Evolutionary conservation across 2,113 vertebrate species (phyloP), one percentile per base, ranked within the genome.

Genomic region (Oncorhynchus gorbuscha): DNA sequence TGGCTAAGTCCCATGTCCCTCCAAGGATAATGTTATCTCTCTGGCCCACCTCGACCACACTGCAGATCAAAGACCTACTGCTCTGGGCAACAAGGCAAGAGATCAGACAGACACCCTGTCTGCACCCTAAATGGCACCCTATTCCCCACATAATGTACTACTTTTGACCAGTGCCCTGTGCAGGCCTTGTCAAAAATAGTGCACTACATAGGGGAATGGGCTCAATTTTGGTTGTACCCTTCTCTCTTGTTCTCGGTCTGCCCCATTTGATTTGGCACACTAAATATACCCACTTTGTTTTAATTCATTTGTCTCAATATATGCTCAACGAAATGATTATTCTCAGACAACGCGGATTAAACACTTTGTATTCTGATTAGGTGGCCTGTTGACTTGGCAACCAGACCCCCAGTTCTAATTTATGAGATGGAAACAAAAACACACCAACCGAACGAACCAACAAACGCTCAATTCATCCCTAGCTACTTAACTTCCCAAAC

Each of bases 21-120:
- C 75, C 35, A 24, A 30, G 59, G 75, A 59, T 66, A 30, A 13
- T 11, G 48, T 84, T 74, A 81, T 79, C 76, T 67, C 35, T 24
- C 51, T 16, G 14, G 75, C 71, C 74, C 75, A 81, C 61, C 75
- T 55, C 75, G 78, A 76, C 69, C 59, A 51, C 26, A 22, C 51
- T 49, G 26, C 64, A 28, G 64, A 69, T 80, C 67, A 62, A 64
- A 72, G 24, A 45, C 55, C 49, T 32, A 8, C 66, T 13, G 66
- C 39, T 58, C 16, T 39, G 28, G 32, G 18, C 32, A 59, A 55
- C 8, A 72, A 22, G n/a, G 59, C 59, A 62, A 22, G 51, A 22
- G 16, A 55, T 18, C 51, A 55, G 51, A 55, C 13, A 16, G 14
- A 45, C 39, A 45, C 1, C 16, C 13, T 18, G 16, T 2, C 5